A percentile compares a stretch with the other conserved stretches of the same genome.
Conservation (phyloP, 2,888 invertebrate species). For the Rotaria macrura region DNA sequence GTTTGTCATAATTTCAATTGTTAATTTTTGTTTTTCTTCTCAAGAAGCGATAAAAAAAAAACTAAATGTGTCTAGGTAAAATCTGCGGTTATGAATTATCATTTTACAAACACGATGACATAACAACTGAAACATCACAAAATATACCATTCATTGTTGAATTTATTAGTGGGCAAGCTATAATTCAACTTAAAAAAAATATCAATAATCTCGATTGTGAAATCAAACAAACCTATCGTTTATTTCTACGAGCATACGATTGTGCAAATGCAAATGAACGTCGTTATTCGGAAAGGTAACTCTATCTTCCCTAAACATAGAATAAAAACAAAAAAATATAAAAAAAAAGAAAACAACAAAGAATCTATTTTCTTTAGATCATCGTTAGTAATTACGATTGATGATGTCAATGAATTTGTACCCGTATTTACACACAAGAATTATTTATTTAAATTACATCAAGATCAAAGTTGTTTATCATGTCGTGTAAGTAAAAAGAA, state of each 20-base stretch:
- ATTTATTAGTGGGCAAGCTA: neutral
- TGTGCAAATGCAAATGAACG: neutral
- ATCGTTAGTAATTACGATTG: neutral
- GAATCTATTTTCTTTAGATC: neutral
- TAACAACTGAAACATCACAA: neutral
- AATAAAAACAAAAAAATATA: no score
- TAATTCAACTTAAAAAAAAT: neutral
- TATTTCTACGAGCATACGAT: neutral
- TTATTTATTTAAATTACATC: conserved; percentile 16
- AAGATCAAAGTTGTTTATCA: neutral
- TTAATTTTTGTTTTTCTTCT: neutral
- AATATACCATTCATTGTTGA: neutral
- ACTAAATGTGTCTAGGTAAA: neutral
- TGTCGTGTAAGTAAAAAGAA: neutral
- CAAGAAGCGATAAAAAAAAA: no score
- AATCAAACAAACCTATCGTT: neutral
- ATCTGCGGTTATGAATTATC: conserved; percentile 20
- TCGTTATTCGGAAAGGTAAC: conserved; percentile 8
- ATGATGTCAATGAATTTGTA: neutral
- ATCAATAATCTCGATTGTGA: neutral
- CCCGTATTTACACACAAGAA: neutral
- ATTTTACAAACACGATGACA: neutral
- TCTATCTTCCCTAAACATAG: no score
- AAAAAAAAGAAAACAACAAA: neutral
- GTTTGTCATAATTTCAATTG: neutral